A percentile compares a stretch with the other conserved stretches of the same genome.
Conservation (phyloP, 2,113 vertebrate genomes). For the Crotalus horridus region DNA sequence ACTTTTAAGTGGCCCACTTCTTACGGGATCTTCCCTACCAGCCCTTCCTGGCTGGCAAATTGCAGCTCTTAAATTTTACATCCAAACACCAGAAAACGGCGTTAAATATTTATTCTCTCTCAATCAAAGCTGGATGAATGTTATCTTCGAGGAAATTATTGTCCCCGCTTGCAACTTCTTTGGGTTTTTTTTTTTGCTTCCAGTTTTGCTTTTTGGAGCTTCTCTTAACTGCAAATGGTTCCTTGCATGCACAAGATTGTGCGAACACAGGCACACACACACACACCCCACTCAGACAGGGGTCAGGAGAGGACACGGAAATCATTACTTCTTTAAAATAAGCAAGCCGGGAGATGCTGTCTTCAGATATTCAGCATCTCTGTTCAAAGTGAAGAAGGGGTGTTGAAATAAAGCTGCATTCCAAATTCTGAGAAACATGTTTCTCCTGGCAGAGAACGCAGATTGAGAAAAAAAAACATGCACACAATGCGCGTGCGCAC, state of each 20-base stretch:
- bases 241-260: background rate
- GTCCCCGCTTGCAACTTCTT: background rate
- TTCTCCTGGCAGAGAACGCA: background rate
- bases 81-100: background rate
- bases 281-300: background rate
- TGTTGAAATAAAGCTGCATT: background rate
- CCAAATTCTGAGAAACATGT: background rate
- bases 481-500: background rate
- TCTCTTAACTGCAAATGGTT: background rate
- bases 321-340: background rate
- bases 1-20: background rate
- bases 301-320: background rate
- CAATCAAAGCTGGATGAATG: background rate
- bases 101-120: constrained; percentile 33
- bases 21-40: background rate
- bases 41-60: background rate
- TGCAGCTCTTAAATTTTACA: constrained; percentile 36
- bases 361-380: background rate
- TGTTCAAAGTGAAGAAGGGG: background rate
- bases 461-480: too few relatives aligned
- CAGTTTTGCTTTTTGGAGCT: background rate
- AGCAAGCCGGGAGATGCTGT: background rate
- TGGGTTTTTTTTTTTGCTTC: background rate
- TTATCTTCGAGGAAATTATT: background rate
- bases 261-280: background rate